These are phyloP conservation scores for Sphaerodactylus townsendi DNA, from an alignment of 2,113 vertebrate species.

Conservation along the genomic window DNA sequence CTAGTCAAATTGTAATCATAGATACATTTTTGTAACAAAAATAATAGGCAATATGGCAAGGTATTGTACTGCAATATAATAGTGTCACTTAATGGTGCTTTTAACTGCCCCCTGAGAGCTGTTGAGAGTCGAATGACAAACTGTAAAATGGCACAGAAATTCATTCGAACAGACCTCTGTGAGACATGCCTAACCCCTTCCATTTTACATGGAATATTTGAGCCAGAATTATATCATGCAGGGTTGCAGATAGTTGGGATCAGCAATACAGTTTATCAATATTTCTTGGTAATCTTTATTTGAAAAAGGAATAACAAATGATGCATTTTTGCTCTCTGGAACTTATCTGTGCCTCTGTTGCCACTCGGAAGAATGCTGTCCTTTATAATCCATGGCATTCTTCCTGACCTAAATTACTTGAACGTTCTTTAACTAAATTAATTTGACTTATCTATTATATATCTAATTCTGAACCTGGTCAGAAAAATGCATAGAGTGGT, in stretches of 20 bases:
- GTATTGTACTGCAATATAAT: background rate
- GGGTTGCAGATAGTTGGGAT: background rate
- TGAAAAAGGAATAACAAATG: background rate
- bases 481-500: too few relatives aligned
- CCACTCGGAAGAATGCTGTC: background rate
- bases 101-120: slow-evolving; percentile 8
- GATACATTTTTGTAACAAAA: background rate
- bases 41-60: background rate
- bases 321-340: background rate
- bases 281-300: background rate
- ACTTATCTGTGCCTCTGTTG: background rate
- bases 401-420: too few relatives aligned
- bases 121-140: background rate
- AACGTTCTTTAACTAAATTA: too few relatives aligned
- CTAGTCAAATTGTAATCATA: background rate
- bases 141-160: slow-evolving; percentile 12
- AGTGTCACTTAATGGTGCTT: slow-evolving; percentile 17
- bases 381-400: background rate
- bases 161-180: background rate
- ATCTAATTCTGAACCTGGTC: too few relatives aligned
- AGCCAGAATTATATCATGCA: background rate
- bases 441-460: too few relatives aligned
- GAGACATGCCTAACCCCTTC: background rate
- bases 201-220: slow-evolving; percentile 2
- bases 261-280: background rate